phyloP scores from a whole-genome alignment of 2,113 vertebrate species.

The Peromyscus polionotus region DNA sequence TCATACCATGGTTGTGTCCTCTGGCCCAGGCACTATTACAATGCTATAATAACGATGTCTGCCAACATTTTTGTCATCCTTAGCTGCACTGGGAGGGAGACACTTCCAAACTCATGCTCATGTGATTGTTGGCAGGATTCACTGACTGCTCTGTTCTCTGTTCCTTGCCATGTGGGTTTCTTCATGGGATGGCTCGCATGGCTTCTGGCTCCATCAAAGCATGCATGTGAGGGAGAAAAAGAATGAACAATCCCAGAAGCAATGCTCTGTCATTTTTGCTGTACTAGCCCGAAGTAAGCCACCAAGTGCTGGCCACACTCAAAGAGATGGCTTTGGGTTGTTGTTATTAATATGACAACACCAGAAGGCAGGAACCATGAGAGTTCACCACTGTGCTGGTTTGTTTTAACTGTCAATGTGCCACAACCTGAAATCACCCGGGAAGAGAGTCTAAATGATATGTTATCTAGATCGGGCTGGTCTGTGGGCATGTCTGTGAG shows the following conservation, averaged over 20 bases:
- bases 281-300: background rate
- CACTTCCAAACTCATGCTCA: background rate
- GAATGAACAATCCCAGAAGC: background rate
- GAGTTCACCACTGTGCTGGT: background rate
- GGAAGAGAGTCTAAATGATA: background rate
- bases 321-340: background rate
- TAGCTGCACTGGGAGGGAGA: background rate
- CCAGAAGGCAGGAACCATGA: background rate
- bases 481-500: background rate
- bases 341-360: background rate
- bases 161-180: background rate
- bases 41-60: background rate
- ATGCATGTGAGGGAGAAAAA: background rate
- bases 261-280: background rate
- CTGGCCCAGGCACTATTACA: background rate
- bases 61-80: background rate
- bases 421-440: background rate
- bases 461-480: background rate
- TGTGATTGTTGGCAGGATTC: background rate
- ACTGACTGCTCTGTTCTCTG: background rate
- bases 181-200: background rate
- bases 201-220: background rate
- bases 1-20: background rate
- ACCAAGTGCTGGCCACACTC: background rate
- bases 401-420: background rate